These are phyloP conservation scores for Phalacrocorax brasilianus DNA, from an alignment of 2,113 vertebrate genomes.

Conservation along the genomic window DNA sequence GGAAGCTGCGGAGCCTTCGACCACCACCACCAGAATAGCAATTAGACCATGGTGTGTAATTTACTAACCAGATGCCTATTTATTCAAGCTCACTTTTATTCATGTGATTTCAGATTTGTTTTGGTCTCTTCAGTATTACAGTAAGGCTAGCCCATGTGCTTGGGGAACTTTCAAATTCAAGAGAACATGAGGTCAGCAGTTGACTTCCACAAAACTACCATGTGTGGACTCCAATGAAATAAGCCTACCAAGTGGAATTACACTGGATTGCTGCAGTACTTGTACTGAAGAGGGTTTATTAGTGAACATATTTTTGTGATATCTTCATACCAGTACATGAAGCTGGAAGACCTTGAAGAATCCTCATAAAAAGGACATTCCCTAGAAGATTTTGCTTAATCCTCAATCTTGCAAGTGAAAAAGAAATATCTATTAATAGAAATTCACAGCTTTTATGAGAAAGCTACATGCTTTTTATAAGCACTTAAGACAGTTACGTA, in stretches of 20 bases:
- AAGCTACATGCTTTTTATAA: slow-evolving; percentile 52
- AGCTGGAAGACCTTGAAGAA: slow-evolving; percentile 59
- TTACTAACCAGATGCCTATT: background rate
- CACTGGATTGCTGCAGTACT: slow-evolving; percentile 63
- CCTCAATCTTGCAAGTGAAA: slow-evolving; percentile 31
- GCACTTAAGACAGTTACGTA: slow-evolving; percentile 56
- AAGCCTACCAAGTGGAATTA: slow-evolving; percentile 43
- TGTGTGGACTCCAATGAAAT: background rate
- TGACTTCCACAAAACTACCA: slow-evolving; percentile 4
- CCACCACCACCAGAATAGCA: slow-evolving; percentile 86
- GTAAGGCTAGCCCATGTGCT: slow-evolving; percentile 50
- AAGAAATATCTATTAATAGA: background rate
- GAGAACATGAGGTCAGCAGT: slow-evolving; percentile 10
- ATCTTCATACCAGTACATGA: slow-evolving; percentile 35
- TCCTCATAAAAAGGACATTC: slow-evolving; percentile 31
- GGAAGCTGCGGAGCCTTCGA: slow-evolving; percentile 86
- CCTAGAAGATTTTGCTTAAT: slow-evolving; percentile 43
- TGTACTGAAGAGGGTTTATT: slow-evolving; percentile 33
- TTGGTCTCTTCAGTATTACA: slow-evolving; percentile 66
- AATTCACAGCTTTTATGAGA: slow-evolving; percentile 51
- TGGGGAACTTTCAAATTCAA: slow-evolving; percentile 21
- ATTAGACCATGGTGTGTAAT: background rate
- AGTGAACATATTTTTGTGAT: background rate
- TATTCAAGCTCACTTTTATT: slow-evolving; percentile 27
- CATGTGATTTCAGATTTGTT: slow-evolving; percentile 44